Evolutionary conservation across 1,140 invertebrate genomes (phyloP), one percentile per base, ranked within the genome.

Genomic region (Drosophila bocqueti): DNA sequence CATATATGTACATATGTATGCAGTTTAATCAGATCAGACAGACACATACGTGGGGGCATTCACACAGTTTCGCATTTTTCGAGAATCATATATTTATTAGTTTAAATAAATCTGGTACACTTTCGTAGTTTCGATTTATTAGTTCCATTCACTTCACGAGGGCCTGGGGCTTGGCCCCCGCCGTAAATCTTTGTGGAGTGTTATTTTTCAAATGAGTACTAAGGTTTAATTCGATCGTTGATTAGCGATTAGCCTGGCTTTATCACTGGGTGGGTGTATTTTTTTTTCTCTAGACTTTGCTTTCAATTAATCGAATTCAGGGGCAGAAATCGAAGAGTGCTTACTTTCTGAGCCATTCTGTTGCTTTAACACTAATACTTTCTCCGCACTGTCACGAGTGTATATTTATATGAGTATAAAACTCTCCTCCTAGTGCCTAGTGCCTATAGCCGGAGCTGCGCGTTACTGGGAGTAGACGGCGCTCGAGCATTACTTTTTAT

Each of bases 331-430:
- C 34, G 16, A n/a, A 10, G 40, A 26, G 47, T 66, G 75, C 83
- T 86, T 81, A 86, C 83, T 67, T 89, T 74, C 52, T 83, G 55
- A 74, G 71, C 52, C 83, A 87, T 87, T 77, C 36, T 58, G 71
- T 55, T 45, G 69, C 4, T 24, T 61, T 57, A 34, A 67, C 29
- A 67, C 21, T 87, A 83, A 87, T 76, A 80, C 72, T 86, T 76
- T 76, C 38, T 50, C 71, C 43, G 10, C 21, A 18, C 45, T 55
- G 40, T 45, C 43, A 36, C 43, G 6, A 26, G 34, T 50, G 47
- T 31, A 8, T 52, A 34, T 21, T 1, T 24, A 2, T 34, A 52
- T 29, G 31, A 31, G n/a, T 47, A 10, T 18, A 26, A 40, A 7
- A 29, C 26, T 29, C 54, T 60, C 67, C 67, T 63, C 26, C 6